A percentile compares a stretch with the other conserved stretches of the same genome.
Evolutionary conservation across 2,888 invertebrate genomes (phyloP).

Genomic region (Apamea crenata): DNA sequence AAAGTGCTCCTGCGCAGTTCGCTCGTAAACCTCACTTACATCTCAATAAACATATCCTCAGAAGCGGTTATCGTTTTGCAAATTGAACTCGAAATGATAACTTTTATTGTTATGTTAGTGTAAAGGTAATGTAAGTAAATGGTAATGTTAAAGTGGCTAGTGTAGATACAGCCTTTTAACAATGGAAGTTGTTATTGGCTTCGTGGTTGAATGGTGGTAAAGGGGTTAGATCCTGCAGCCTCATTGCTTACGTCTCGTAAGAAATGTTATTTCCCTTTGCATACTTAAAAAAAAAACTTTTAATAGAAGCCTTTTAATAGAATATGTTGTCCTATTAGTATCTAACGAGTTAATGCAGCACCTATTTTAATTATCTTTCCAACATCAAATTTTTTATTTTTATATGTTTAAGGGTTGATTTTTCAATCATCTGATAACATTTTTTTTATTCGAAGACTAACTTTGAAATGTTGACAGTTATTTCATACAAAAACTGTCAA

Average conservation of each 20-base stretch:
- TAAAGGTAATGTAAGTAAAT: conserved; percentile 25
- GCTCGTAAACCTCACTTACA: conserved; percentile 83
- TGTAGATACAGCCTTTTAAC: conserved; percentile 9
- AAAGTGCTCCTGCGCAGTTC: conserved; percentile 77
- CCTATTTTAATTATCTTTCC: too few species aligned
- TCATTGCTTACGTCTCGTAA: background rate
- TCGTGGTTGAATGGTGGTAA: background rate
- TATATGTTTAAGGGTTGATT: too few species aligned
- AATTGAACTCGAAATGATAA: conserved; percentile 64
- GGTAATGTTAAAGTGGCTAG: conserved; percentile 5
- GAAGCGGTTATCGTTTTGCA: conserved; percentile 69
- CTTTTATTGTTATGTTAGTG: conserved; percentile 51
- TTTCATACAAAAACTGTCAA: too few species aligned
- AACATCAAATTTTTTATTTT: background rate
- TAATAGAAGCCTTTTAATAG: background rate
- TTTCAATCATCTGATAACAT: too few species aligned
- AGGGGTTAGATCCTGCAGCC: background rate
- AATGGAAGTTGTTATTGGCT: conserved; percentile 25
- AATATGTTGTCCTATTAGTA: background rate
- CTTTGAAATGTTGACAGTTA: too few species aligned
- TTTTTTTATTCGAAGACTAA: too few species aligned
- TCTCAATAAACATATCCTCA: conserved; percentile 84
- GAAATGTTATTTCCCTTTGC: background rate
- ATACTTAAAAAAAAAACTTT: background rate
- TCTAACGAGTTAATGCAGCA: background rate